Conservation (phyloP, 2,797 vertebrate genomes). For the Enteromius radiatus region DNA sequence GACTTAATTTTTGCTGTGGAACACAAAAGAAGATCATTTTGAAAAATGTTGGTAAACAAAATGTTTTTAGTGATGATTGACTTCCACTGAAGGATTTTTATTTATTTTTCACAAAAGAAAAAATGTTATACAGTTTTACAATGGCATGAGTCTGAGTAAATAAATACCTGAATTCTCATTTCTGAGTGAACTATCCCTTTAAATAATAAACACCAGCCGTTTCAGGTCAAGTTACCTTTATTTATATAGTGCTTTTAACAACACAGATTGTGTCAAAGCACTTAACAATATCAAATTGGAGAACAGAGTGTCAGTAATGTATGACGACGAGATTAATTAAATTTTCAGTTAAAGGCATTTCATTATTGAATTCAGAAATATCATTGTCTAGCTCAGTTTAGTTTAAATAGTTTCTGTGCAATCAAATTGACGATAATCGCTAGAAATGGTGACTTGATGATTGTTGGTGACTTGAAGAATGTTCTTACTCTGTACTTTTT, state of each 20-base stretch:
- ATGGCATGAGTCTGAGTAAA: neutral
- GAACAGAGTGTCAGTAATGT: too few species aligned
- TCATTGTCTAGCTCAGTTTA: too few species aligned
- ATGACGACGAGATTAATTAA: too few species aligned
- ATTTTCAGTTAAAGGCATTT: too few species aligned
- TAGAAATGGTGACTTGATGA: too few species aligned
- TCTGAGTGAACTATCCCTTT: neutral
- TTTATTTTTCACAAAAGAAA: neutral
- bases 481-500: neutral
- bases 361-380: too few species aligned
- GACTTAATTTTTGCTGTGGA: neutral
- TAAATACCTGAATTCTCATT: neutral
- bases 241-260: too few species aligned
- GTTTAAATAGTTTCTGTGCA: too few species aligned
- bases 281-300: too few species aligned
- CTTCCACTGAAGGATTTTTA: neutral
- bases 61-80: neutral
- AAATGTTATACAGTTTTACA: neutral
- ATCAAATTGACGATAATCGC: too few species aligned
- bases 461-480: neutral
- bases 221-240: too few species aligned
- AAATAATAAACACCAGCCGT: neutral
- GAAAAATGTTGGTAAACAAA: neutral
- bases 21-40: neutral
- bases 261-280: too few species aligned